Conservation (phyloP, 2,888 invertebrate genomes). For the Dicranocentrus wangi region DNA sequence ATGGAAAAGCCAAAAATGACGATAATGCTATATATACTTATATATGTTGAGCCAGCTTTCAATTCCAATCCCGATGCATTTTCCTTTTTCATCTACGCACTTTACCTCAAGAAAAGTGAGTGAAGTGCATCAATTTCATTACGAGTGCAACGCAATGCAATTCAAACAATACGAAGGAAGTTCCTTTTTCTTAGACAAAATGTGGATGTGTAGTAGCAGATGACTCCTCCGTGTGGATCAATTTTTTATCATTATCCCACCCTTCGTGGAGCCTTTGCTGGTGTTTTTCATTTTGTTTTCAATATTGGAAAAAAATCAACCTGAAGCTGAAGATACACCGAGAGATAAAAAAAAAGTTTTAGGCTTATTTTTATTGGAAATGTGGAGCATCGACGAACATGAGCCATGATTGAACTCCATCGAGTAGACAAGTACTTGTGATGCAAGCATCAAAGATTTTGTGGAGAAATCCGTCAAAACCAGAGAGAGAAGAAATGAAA, state of each 20-base stretch:
- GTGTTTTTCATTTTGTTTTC: neutral
- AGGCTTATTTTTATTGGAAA: neutral
- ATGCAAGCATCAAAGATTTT: conserved; percentile 53
- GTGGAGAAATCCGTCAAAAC: conserved; percentile 55
- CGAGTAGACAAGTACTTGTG: conserved; percentile 57
- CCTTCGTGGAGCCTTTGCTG: neutral
- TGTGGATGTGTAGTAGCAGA: neutral
- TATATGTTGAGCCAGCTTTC: too few relatives aligned
- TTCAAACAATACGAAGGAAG: neutral
- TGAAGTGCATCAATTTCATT: conserved; percentile 21
- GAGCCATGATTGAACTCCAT: conserved; percentile 50
- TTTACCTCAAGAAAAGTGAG: conserved; percentile 17
- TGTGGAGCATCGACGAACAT: conserved; percentile 18
- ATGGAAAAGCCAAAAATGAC: conserved; percentile 14
- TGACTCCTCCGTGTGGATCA: conserved; percentile 16
- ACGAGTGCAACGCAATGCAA: conserved; percentile 5
- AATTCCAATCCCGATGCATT: neutral
- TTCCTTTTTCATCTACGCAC: neutral
- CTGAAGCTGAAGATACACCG: neutral
- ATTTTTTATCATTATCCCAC: conserved; percentile 15
- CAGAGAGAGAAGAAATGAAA: conserved; percentile 38
- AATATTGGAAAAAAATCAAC: conserved; percentile 35
- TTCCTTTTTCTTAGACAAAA: conserved; percentile 9
- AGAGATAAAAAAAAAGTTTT: too few relatives aligned
- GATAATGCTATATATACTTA: too few relatives aligned